These are phyloP conservation scores for Antheraea pernyi DNA, from an alignment of 1,140 invertebrate species.

Conservation along the genomic window DNA sequence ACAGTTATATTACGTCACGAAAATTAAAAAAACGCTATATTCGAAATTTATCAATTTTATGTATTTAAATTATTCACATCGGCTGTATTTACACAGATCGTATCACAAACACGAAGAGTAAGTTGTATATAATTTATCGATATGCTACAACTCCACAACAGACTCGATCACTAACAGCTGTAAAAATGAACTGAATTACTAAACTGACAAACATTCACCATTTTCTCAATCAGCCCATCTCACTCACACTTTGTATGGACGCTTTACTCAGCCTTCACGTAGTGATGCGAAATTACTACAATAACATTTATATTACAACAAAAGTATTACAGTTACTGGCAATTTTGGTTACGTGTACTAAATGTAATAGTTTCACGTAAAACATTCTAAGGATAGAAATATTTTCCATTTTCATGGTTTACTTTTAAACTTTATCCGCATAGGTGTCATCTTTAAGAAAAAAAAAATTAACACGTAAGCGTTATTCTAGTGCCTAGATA, in stretches of 20 bases:
- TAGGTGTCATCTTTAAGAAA: no score
- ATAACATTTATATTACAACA: not conserved
- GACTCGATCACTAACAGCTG: constrained; percentile 63
- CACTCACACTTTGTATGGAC: constrained; percentile 5
- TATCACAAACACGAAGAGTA: constrained; percentile 25
- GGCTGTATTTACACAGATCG: not conserved
- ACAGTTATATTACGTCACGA: constrained; percentile 72
- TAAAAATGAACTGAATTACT: constrained; percentile 32
- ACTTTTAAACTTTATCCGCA: no score
- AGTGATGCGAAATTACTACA: not conserved
- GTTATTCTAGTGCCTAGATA: no score
- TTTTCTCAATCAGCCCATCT: constrained; percentile 13
- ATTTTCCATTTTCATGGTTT: no score
- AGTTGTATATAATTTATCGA: constrained; percentile 20
- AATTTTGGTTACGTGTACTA: no score
- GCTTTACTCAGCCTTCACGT: not conserved
- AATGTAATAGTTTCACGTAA: no score
- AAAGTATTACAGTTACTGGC: no score
- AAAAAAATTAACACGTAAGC: no score
- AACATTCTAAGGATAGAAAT: no score
- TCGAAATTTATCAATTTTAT: not conserved
- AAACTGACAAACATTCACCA: constrained; percentile 31
- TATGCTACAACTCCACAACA: constrained; percentile 20
- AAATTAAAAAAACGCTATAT: constrained; percentile 30
- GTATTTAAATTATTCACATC: not conserved